Percentiles rank a stretch among this genome's conserved stretches.
phyloP scores from a whole-genome alignment of 1,140 invertebrate genomes.

The Drosophila eugracilis region DNA sequence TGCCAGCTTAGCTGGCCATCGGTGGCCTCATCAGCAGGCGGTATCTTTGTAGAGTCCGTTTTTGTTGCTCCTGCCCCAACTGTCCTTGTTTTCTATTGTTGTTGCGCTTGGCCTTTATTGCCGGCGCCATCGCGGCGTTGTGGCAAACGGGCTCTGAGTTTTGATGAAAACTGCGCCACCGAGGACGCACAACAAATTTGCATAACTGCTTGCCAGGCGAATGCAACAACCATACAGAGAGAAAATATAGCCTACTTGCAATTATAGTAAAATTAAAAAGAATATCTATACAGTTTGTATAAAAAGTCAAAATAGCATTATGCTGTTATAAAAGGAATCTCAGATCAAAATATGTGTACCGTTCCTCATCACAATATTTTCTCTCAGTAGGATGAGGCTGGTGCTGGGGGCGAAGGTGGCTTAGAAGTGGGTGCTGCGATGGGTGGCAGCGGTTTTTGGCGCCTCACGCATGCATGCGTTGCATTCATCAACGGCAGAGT shows the following conservation, averaged over 20 bases:
- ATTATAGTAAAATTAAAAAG: no score
- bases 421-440: slow-evolving; percentile 17
- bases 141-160: slow-evolving; percentile 64
- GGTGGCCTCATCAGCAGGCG: slow-evolving; percentile 39
- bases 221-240: slow-evolving; percentile 19
- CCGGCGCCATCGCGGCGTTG: slow-evolving; percentile 36
- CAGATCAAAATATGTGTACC: background rate
- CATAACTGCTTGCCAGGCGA: slow-evolving; percentile 71
- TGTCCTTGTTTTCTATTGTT: slow-evolving; percentile 17
- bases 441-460: slow-evolving; percentile 48
- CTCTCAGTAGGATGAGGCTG: background rate
- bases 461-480: slow-evolving; percentile 79
- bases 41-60: slow-evolving; percentile 15
- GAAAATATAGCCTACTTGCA: background rate
- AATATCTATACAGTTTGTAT: no score
- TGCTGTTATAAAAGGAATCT: no score
- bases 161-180: slow-evolving; percentile 76
- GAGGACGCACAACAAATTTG: slow-evolving; percentile 70
- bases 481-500: slow-evolving; percentile 75
- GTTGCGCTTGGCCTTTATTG: slow-evolving; percentile 44
- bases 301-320: no score
- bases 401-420: background rate
- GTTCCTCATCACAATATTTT: background rate
- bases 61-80: slow-evolving; percentile 10
- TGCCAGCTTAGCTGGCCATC: slow-evolving; percentile 31